Base-by-base conservation (phyloP, 2,113 vertebrate genomes). In the Manacus vitellinus region DNA sequence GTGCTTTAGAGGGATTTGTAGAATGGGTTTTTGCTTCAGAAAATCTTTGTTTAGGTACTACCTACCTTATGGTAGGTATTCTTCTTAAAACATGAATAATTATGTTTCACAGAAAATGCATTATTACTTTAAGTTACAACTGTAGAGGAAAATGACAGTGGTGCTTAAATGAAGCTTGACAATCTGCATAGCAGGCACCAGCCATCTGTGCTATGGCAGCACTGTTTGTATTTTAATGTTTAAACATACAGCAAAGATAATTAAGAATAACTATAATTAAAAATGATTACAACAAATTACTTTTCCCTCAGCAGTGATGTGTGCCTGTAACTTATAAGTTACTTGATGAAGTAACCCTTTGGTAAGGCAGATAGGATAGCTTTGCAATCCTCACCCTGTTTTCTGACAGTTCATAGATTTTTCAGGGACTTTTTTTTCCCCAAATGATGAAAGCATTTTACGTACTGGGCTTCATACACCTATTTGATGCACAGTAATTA, bases 181-280 rank as follows among this genome's bases (percentile, higher is more conserved):
- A 98, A 98, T 88, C 96, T 95, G 97, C 92, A 89, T 96, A 96
- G 87, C 97, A 92, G 97, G 96, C 96, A 96, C 87, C 93, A 97
- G 72, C 98, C 98, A 98, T 98, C 98, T 98, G 98, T 98, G 97
- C 98, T 85, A 85, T 71, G 95, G 94, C 95, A 96, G 94, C 79
- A 85, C 96, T 98, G 96, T 98, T 98, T 98, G 97, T 98, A 96
- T 98, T 98, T 98, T 98, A 97, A 98, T 98, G 98, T 98, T 98
- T 98, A 97, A 97, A 98, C 97, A 97, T 98, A 97, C 97, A 97
- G 97, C 97, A 98, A 98, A 98, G 98, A 98, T 98, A 98, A 98
- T 98, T 98, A 98, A 98, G 98, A 98, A 98, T 98, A 98, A 97
- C 98, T 98, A 98, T 98, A 98, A 98, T 98, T 98, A 98, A 98